Conservation (phyloP, 2,797 vertebrate species). For the Botia kubotai region DNA sequence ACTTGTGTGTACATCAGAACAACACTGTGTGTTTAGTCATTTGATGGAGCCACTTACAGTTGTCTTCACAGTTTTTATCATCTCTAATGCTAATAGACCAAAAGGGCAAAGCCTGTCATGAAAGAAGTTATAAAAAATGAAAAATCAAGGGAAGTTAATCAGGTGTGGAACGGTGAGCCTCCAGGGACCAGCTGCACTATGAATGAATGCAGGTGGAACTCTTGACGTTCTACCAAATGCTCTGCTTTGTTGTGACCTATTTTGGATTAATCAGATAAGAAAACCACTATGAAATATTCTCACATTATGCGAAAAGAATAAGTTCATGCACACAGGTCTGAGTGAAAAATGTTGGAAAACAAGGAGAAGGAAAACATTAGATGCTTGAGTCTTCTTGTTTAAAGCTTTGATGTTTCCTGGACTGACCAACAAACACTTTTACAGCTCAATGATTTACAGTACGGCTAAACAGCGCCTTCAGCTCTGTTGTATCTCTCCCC, state of each 20-base stretch:
- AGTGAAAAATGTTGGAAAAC: slow-evolving; percentile 32
- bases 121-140: slow-evolving; percentile 61
- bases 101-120: slow-evolving; percentile 49
- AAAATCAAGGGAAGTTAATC: slow-evolving; percentile 65
- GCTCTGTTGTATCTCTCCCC: slow-evolving; percentile 52
- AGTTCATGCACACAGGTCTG: slow-evolving; percentile 37
- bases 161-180: slow-evolving; percentile 63
- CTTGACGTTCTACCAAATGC: slow-evolving; percentile 36
- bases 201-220: slow-evolving; percentile 48
- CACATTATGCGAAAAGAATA: slow-evolving; percentile 33
- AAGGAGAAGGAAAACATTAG: slow-evolving; percentile 61
- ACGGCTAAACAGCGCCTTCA: slow-evolving; percentile 30
- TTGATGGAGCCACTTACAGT: slow-evolving; percentile 32
- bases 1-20: neutral
- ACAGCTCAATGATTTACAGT: slow-evolving; percentile 65
- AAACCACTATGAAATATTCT: slow-evolving; percentile 5
- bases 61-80: slow-evolving; percentile 50
- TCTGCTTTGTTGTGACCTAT: slow-evolving; percentile 21
- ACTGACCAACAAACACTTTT: slow-evolving; percentile 63
- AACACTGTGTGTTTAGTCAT: slow-evolving; percentile 26
- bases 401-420: slow-evolving; percentile 53
- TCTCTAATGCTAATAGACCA: slow-evolving; percentile 38
- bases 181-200: slow-evolving; percentile 34
- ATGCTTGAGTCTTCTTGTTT: slow-evolving; percentile 40
- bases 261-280: slow-evolving; percentile 20